A percentile compares a stretch with the other conserved stretches of the same genome.
phyloP scores from a whole-genome alignment of 37 sponge, comb jelly and placozoan genomes.

The Geodia barretti region DNA sequence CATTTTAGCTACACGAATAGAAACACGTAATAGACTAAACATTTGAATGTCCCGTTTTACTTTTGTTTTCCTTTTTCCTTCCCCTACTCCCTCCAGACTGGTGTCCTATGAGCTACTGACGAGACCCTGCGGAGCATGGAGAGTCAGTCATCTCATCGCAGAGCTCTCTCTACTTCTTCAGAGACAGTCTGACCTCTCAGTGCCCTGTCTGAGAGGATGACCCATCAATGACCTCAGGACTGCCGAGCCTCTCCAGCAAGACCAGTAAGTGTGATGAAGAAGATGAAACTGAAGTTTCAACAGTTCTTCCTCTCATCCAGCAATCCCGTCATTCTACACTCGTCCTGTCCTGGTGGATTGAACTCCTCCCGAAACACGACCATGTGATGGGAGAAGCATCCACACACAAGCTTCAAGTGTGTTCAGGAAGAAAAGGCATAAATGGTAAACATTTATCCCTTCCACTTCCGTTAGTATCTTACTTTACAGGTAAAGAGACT shows the following conservation, averaged over 20 bases:
- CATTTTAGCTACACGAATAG: neutral
- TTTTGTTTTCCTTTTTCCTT: neutral
- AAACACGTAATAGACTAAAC: neutral
- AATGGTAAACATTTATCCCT: too few relatives aligned
- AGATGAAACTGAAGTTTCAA: too few relatives aligned
- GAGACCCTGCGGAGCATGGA: slow-evolving; percentile 28
- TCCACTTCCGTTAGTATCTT: too few relatives aligned
- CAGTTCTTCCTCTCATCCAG: slow-evolving; percentile 5
- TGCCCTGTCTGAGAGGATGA: slow-evolving; percentile 29
- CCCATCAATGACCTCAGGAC: slow-evolving; percentile 47
- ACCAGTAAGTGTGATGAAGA: too few relatives aligned
- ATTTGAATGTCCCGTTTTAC: neutral
- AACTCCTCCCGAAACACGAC: too few relatives aligned
- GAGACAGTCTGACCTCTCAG: slow-evolving; percentile 65
- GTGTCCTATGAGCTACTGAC: slow-evolving; percentile 74
- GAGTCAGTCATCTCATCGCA: slow-evolving; percentile 76
- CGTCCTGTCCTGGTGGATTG: slow-evolving; percentile 36
- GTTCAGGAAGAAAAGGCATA: slow-evolving; percentile 40
- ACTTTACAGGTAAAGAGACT: too few relatives aligned
- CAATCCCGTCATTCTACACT: slow-evolving; percentile 43
- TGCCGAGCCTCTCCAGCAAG: slow-evolving; percentile 54
- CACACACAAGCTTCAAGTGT: slow-evolving; percentile 47
- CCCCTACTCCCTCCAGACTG: slow-evolving; percentile 36
- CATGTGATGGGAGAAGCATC: slow-evolving; percentile 18
- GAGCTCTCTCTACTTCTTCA: slow-evolving; percentile 77